Conservation (phyloP, 2,113 vertebrate genomes). For the Pterocles burchelli region DNA sequence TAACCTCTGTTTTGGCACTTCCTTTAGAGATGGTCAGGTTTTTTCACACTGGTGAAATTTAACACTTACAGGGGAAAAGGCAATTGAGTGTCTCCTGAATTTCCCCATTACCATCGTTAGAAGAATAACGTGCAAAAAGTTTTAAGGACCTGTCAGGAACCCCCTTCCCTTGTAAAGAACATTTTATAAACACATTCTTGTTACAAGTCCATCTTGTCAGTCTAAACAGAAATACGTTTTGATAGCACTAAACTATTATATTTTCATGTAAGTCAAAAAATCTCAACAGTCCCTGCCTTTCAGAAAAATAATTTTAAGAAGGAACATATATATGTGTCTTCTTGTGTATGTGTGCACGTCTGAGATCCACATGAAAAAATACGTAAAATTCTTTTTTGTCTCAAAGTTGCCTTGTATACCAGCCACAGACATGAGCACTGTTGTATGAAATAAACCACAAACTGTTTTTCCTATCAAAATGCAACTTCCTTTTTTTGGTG, state of each 20-base stretch:
- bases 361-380: neutral
- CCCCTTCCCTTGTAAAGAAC: neutral
- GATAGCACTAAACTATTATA: neutral
- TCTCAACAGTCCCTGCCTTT: neutral
- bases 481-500: conserved; percentile 3
- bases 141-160: neutral
- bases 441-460: neutral
- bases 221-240: neutral
- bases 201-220: neutral
- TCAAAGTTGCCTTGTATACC: neutral
- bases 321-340: neutral
- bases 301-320: neutral
- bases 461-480: neutral
- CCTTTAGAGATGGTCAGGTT: neutral
- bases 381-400: neutral
- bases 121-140: neutral
- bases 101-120: neutral
- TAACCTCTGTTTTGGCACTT: neutral
- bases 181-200: neutral
- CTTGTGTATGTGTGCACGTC: neutral
- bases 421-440: neutral
- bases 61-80: neutral
- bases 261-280: neutral
- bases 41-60: neutral
- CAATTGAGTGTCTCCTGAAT: neutral